phyloP scores from a whole-genome alignment of 2,797 vertebrate species.

The Phataginus tricuspis region DNA sequence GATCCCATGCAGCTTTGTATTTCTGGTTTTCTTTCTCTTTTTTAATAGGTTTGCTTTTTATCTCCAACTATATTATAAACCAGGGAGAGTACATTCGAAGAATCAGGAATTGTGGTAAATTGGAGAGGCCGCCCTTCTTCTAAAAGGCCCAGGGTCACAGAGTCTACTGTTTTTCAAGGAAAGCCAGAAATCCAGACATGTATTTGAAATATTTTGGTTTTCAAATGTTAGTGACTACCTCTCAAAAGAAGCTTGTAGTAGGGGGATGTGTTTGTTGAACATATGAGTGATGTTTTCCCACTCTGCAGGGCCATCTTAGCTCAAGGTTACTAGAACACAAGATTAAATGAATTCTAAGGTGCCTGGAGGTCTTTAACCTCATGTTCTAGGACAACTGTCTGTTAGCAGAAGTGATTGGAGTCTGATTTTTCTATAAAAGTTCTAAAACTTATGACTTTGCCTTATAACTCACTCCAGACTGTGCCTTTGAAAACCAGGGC shows the following conservation, averaged over 20 bases:
- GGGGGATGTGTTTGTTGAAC: background rate
- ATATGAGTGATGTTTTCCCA: background rate
- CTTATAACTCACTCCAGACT: background rate
- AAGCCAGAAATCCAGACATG: background rate
- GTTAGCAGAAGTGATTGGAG: background rate
- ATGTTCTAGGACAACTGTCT: background rate
- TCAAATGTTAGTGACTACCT: background rate
- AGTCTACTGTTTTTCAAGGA: background rate
- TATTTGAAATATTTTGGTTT: background rate
- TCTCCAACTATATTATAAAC: slow-evolving; percentile 1
- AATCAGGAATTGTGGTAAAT: background rate
- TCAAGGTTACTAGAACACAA: background rate
- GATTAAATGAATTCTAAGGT: background rate
- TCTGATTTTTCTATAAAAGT: background rate
- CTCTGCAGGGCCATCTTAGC: background rate
- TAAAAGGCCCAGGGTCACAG: background rate
- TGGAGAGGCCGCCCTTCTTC: background rate
- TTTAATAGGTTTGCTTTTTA: background rate
- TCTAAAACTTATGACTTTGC: slow-evolving; percentile 35
- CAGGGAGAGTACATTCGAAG: background rate
- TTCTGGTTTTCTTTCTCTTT: background rate
- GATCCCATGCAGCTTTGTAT: background rate
- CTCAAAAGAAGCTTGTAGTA: background rate
- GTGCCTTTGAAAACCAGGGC: background rate
- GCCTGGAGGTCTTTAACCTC: background rate